phyloP scores from a whole-genome alignment of 2,888 invertebrate genomes.

The Eremobia ochroleuca region DNA sequence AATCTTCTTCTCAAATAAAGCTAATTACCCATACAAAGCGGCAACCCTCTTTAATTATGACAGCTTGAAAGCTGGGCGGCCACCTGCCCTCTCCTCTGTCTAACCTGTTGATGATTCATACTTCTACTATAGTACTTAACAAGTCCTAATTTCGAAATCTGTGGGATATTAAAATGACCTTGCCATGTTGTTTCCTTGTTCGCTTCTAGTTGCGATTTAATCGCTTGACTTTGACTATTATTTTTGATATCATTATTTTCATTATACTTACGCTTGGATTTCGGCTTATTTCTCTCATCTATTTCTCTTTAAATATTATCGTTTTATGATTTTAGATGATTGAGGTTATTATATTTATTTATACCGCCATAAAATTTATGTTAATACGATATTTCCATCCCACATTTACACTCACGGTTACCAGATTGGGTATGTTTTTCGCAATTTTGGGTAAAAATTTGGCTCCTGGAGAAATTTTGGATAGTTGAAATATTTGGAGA shows the following conservation, averaged over 20 bases:
- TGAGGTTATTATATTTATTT: constrained; percentile 5
- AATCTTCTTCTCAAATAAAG: constrained; percentile 71
- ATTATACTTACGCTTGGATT: background rate
- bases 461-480: no score
- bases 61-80: constrained; percentile 75
- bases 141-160: constrained; percentile 55
- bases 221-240: background rate
- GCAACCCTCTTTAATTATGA: constrained; percentile 79
- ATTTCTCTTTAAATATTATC: background rate
- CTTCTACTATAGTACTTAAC: constrained; percentile 53
- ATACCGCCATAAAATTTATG: constrained; percentile 17
- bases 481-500: no score
- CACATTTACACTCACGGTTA: constrained; percentile 9
- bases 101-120: constrained; percentile 66
- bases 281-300: background rate
- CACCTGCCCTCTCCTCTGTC: constrained; percentile 71
- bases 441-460: no score
- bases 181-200: constrained; percentile 20
- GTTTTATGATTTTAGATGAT: background rate
- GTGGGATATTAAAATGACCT: constrained; percentile 45
- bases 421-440: no score
- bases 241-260: background rate
- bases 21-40: constrained; percentile 76
- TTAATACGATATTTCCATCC: constrained; percentile 18
- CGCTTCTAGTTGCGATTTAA: background rate